Percentiles rank a stretch among this genome's conserved stretches.
Conservation (phyloP, 2,888 invertebrate genomes). For the Phasia obesa region DNA sequence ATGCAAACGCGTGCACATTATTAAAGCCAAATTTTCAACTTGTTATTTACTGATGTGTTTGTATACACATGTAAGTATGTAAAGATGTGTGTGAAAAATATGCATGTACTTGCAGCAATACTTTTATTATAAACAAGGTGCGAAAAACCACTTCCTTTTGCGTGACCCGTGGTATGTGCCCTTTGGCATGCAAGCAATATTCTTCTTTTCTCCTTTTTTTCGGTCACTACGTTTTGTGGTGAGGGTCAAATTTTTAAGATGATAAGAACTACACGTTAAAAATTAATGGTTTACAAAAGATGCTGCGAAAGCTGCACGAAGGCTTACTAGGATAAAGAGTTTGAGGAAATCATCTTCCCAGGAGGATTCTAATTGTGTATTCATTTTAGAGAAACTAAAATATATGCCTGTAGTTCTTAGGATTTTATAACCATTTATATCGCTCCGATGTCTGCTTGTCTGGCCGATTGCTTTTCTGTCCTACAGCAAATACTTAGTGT, state of each 20-base stretch:
- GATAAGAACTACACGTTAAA: conserved; percentile 42
- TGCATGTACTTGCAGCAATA: conserved; percentile 35
- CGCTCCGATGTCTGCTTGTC: too few relatives aligned
- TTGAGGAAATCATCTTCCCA: too few relatives aligned
- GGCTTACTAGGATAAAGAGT: too few relatives aligned
- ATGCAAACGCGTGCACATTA: background rate
- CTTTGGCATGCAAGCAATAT: conserved; percentile 42
- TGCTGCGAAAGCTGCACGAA: too few relatives aligned
- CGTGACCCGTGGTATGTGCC: conserved; percentile 48
- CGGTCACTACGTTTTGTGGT: conserved; percentile 19
- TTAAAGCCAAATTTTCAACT: conserved; percentile 22
- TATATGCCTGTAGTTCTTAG: too few relatives aligned
- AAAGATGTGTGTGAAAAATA: conserved; percentile 34
- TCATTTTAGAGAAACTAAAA: too few relatives aligned
- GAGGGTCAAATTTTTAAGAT: conserved; percentile 59
- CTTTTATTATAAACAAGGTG: conserved; percentile 70
- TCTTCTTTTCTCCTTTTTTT: conserved; percentile 27
- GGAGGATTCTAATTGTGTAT: too few relatives aligned
- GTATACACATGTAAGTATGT: background rate
- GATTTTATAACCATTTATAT: too few relatives aligned
- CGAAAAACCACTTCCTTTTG: conserved; percentile 72
- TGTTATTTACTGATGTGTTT: conserved; percentile 34
- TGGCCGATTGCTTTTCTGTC: too few relatives aligned
- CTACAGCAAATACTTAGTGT: too few relatives aligned
- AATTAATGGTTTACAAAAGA: background rate